Base-by-base conservation (phyloP, 2,113 vertebrate genomes). In the Microcebus lehilahytsara region DNA sequence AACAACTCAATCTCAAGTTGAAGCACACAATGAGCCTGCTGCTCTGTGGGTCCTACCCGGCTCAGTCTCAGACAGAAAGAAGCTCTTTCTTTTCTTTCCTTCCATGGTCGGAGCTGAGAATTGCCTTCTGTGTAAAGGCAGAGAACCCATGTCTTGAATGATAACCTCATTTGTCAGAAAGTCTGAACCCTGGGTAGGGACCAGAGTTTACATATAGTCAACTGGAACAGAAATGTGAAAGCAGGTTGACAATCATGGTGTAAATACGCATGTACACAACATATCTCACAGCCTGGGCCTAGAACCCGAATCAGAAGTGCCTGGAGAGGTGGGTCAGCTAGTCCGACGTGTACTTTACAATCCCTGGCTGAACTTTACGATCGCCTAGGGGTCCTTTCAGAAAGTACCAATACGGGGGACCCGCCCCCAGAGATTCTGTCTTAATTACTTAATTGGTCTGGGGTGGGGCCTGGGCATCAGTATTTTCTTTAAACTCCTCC, bases 131-230 rank as follows among this genome's bases (percentile, higher is more conserved):
- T 72, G 56, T 74, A 80, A 87, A 85, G 56, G 71, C 77, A 46
- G 51, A 78, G 58, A 93, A 89, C 83, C 19, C 40, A 37, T 34
- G 81, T 51, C 74, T 79, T 93, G 60, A 86, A 94, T 92, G 85
- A 85, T 51, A 25, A 91, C 20, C 16, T 71, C 74, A 71, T 95
- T 79, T 80, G 60, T 77, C 71, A 81, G 90, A 66, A 96, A 88
- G 40, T 91, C 67, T 87, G 90, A 80, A 77, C 34, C 16, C 25
- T 14, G 19, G 25, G 79, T 6, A 77, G 66, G 53, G 58, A 95
- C 66, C 80, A 77, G 93, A 62, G 17, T 77, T 81, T 72, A 12
- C n/a, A 62, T 46, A 85, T 53, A 90, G 46, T 64, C 60, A 88
- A 67, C 42, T 32, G 92, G 93, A 89, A 95, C 0, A 62, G 80